These are phyloP conservation scores for Hypotaenidia philippensis DNA, from an alignment of 2,797 vertebrate species.

Conservation along the genomic window DNA sequence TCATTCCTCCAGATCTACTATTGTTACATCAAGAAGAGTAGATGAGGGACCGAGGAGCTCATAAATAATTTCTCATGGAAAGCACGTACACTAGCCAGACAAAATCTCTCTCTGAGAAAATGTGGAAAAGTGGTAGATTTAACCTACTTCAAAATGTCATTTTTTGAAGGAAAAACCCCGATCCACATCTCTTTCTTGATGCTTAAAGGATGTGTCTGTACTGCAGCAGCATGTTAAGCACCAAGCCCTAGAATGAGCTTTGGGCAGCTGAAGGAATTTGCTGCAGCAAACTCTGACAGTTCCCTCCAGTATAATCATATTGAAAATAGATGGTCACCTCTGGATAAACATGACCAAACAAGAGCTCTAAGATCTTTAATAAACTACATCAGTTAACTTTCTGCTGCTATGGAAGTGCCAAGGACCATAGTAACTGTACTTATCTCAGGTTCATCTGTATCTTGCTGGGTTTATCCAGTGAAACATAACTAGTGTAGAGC, in stretches of 20 bases:
- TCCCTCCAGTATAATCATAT: neutral
- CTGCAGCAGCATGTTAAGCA: conserved; percentile 46
- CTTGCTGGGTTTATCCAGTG: neutral
- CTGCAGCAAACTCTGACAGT: neutral
- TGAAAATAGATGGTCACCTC: neutral
- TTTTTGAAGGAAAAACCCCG: conserved; percentile 29
- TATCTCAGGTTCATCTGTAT: neutral
- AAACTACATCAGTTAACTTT: neutral
- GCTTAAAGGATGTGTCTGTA: conserved; percentile 44
- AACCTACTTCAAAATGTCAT: conserved; percentile 75
- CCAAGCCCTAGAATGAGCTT: neutral
- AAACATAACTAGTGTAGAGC: neutral
- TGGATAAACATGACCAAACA: neutral
- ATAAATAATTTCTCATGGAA: conserved; percentile 68
- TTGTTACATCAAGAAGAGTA: conserved; percentile 60
- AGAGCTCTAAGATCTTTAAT: neutral
- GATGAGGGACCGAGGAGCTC: conserved; percentile 43
- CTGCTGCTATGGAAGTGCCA: neutral
- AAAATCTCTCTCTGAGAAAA: conserved; percentile 65
- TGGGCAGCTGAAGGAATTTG: neutral
- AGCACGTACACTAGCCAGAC: conserved; percentile 50
- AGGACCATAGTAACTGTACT: neutral
- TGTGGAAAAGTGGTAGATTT: conserved; percentile 67
- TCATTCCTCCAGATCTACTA: conserved; percentile 69
- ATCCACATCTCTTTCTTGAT: conserved; percentile 47